Base-by-base conservation (phyloP, 2,113 vertebrate genomes). In the zebrafish (Danio rerio) region DNA sequence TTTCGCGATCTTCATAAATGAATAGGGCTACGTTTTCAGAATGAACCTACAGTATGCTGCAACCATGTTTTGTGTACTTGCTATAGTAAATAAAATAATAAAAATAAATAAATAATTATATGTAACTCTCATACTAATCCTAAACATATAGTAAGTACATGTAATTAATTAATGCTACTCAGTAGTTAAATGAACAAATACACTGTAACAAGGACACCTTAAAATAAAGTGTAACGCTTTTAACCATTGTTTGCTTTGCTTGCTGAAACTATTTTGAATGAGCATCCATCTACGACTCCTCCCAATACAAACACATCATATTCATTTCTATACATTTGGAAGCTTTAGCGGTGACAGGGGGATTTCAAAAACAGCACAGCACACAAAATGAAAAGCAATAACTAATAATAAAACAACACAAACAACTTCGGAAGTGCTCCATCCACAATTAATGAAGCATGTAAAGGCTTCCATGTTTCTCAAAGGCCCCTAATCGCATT, bases 371-470 rank as follows among this genome's bases (percentile, higher is more conserved):
- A 65, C 15, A 73, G 40, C 31, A 42, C 43, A 43, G 31, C 20
- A 49, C 56, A 47, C 74, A 68, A 59, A 79, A 74, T 49, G 9
- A 40, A 76, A 50, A 50, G 58, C 74, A 45, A 66, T 53, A 66
- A 77, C 78, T 40, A 84, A 80, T 65, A 75, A 65, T 42, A 53
- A 49, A 62, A 71, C 65, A 21, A 68, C 66, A 70, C 80, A 78
- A 71, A 72, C 68, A 70, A 16, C 52, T 53, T 71, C 21, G 6
- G 55, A 77, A 20, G 75, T 71, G 53, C 66, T 20, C 12, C 61
- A 68, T 73, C 40, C 55, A 73, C 43, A 52, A 83, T 78, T 84
- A 84, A 84, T 76, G 53, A 71, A 20, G 77, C 82, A 71, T 85
- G 78, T 81, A 84, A 88, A 78, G 82, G 78, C 61, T 75, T 62